Conservation (phyloP, 2,888 invertebrate species). For the Nysson spinosus region DNA sequence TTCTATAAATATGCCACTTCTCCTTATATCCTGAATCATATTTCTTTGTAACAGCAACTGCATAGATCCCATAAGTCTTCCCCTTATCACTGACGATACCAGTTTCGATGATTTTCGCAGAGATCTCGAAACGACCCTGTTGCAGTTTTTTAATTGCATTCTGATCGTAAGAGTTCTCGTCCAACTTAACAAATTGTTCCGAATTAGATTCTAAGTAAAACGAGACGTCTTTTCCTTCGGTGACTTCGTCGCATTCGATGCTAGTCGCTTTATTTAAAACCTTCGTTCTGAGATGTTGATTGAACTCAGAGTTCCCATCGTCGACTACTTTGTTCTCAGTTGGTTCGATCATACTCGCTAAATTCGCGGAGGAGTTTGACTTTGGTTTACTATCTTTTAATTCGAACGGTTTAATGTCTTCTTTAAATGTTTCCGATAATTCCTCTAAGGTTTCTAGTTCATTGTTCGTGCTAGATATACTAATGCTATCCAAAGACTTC, state of each 20-base stretch:
- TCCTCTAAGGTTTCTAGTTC: slow-evolving; percentile 70
- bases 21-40: slow-evolving; percentile 84
- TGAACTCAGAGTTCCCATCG: slow-evolving; percentile 48
- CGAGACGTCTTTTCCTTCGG: slow-evolving; percentile 62
- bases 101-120: slow-evolving; percentile 74
- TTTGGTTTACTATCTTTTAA: slow-evolving; percentile 55
- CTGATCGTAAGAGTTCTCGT: slow-evolving; percentile 67
- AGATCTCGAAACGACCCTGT: slow-evolving; percentile 72
- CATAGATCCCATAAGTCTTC: slow-evolving; percentile 92
- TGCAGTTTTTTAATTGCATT: slow-evolving; percentile 74
- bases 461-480: slow-evolving; percentile 77
- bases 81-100: slow-evolving; percentile 90
- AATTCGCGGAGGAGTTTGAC: slow-evolving; percentile 61
- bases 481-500: slow-evolving; percentile 80
- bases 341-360: slow-evolving; percentile 57
- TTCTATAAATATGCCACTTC: slow-evolving; percentile 93
- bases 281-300: slow-evolving; percentile 39
- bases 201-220: slow-evolving; percentile 64
- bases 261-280: slow-evolving; percentile 54
- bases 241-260: slow-evolving; percentile 56
- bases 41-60: slow-evolving; percentile 86
- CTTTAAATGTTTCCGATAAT: slow-evolving; percentile 54
- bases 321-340: slow-evolving; percentile 40
- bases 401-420: slow-evolving; percentile 38
- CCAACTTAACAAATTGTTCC: slow-evolving; percentile 67